Evolutionary conservation across 2,113 vertebrate genomes (phyloP).

Genomic region (Nesogale talazaci): DNA sequence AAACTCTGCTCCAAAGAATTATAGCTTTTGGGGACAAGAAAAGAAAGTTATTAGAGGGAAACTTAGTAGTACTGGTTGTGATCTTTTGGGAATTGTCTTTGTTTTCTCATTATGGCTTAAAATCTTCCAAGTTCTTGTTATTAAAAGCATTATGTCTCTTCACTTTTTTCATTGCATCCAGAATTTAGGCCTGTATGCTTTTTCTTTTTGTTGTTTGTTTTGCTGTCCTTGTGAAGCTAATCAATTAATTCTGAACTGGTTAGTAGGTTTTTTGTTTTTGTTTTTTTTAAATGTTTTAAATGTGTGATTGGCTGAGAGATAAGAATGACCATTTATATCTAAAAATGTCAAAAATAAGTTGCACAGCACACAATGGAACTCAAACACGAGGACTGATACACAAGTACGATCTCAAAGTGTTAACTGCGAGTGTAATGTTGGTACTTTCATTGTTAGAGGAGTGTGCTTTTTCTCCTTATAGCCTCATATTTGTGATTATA

Average conservation of each 20-base stretch:
- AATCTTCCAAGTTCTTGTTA: background rate
- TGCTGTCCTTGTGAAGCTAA: background rate
- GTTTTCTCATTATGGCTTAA: background rate
- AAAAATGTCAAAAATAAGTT: background rate
- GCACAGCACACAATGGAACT: background rate
- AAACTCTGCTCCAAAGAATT: slow-evolving; percentile 9
- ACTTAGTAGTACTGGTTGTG: background rate
- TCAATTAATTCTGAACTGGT: background rate
- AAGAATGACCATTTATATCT: background rate
- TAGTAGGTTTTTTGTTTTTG: background rate
- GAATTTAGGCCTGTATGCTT: background rate
- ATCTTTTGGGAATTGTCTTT: background rate
- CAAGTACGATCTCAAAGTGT: background rate
- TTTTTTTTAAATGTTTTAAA: background rate
- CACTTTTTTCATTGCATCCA: background rate
- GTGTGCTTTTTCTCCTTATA: slow-evolving; percentile 1
- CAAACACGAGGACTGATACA: background rate
- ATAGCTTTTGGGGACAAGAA: background rate
- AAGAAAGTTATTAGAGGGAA: background rate
- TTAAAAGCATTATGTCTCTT: background rate
- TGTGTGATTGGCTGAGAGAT: background rate
- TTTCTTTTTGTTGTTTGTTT: background rate
- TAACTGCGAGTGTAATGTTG: background rate
- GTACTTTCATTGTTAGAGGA: background rate
- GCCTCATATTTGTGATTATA: background rate